Base-by-base conservation (phyloP, 2,797 vertebrate genomes). In the Tiaroga cobitis region DNA sequence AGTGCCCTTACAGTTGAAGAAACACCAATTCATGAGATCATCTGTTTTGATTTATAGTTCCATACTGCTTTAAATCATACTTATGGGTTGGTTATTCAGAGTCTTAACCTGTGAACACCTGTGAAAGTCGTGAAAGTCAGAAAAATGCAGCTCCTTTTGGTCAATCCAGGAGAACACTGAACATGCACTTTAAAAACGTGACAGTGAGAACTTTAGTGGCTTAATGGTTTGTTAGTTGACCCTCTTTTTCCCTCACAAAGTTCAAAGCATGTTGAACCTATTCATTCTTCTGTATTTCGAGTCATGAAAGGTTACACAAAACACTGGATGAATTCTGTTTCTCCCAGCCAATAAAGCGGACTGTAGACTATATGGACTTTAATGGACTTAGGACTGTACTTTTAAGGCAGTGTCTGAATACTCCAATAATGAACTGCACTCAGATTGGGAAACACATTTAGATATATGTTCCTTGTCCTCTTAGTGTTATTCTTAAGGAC, bases 371-470 rank as follows among this genome's bases (percentile, higher is more conserved):
- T 46, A 13, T 46, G 43, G 13, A 46, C 13, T 46, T 46, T 16
- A 46, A 46, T 46, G 43, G 43, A 46, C 43, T 46, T 46, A 15
- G 11, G 26, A 5, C 13, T 63, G 83, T 73, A 72, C 83, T 80
- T 85, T 80, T 85, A 85, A 72, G 83, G 83, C 41, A 37, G 73
- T 39, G 68, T 80, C 54, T 85, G 39, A 49, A 34, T 34, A 19
- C 8, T 15, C 5, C 51, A 37, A 49, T 72, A 59, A 61, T 70
- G 4, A 61, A 61, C 39, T 72, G 75, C 8, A 37, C 8, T 69
- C n/a, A 68, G 49, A 70, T 21, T n/a, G 79, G 29, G 29, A 68
- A 54, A 32, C 19, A 54, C 21, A 9, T 84, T 84, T 43, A 78
- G 34, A 70, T 77, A 43, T 77, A 77, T 3, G 19, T 54, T 19